Evolutionary conservation across 2,888 invertebrate species (phyloP).

Genomic region (Chromoteleia sp.): DNA sequence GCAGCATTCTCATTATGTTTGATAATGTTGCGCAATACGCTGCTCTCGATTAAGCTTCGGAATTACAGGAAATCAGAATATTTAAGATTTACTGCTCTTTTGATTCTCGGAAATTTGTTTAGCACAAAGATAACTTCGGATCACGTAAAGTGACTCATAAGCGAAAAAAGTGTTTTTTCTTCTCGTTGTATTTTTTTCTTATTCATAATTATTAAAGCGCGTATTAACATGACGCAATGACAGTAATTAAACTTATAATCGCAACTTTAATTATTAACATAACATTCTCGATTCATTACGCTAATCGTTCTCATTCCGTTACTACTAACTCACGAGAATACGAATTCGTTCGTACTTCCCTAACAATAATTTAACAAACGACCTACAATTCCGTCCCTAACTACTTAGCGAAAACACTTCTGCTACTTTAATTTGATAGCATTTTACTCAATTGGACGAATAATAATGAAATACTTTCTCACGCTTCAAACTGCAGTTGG

Average conservation of each 20-base stretch:
- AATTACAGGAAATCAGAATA: slow-evolving; percentile 57
- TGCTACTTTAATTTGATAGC: slow-evolving; percentile 58
- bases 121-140: slow-evolving; percentile 47
- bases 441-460: slow-evolving; percentile 53
- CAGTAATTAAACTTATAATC: slow-evolving; percentile 1
- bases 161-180: slow-evolving; percentile 2
- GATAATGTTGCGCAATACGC: slow-evolving; percentile 52
- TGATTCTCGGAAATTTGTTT: slow-evolving; percentile 57
- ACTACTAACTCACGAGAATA: slow-evolving; percentile 5
- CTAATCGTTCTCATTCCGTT: not conserved
- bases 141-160: slow-evolving; percentile 35
- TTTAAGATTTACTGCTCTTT: slow-evolving; percentile 47
- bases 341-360: slow-evolving; percentile 28
- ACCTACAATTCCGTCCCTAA: slow-evolving; percentile 32
- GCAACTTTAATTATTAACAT: not conserved
- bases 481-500: slow-evolving; percentile 16
- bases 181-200: not conserved
- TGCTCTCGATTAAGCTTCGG: slow-evolving; percentile 59
- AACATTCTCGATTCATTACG: not conserved
- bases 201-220: slow-evolving; percentile 8
- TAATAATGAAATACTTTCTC: slow-evolving; percentile 52
- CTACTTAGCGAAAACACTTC: slow-evolving; percentile 48
- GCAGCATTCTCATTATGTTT: slow-evolving; percentile 51
- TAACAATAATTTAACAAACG: slow-evolving; percentile 52
- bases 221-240: slow-evolving; percentile 12